phyloP scores from a whole-genome alignment of 2,797 vertebrate genomes.

The Lemur catta region DNA sequence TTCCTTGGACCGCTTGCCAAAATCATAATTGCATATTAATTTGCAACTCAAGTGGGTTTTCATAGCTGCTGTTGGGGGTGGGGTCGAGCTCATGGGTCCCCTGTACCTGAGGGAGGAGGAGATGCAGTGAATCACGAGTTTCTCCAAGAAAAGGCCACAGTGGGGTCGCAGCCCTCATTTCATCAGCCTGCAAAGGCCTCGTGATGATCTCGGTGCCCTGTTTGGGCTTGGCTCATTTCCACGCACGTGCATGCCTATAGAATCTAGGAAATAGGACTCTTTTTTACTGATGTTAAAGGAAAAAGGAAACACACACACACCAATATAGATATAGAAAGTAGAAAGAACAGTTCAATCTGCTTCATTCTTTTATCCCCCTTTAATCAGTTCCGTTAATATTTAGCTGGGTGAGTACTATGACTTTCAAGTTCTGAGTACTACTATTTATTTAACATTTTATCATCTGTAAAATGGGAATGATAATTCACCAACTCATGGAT shows the following conservation, averaged over 20 bases:
- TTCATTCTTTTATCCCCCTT: neutral
- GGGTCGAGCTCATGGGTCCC: neutral
- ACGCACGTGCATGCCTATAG: neutral
- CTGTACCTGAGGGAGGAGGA: neutral
- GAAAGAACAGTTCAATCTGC: neutral
- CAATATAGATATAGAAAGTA: neutral
- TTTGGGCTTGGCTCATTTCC: neutral
- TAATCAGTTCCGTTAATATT: neutral
- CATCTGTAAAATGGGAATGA: neutral
- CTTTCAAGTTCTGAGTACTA: neutral
- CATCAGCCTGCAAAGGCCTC: neutral
- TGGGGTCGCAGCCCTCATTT: neutral
- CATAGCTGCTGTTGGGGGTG: slow-evolving; percentile 40
- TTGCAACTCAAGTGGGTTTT: slow-evolving; percentile 67
- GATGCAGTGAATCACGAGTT: neutral
- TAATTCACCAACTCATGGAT: neutral
- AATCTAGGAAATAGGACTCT: neutral
- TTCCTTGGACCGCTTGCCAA: slow-evolving; percentile 75
- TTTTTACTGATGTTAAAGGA: slow-evolving; percentile 30
- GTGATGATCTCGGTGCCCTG: neutral
- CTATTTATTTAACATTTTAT: neutral
- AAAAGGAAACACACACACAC: neutral
- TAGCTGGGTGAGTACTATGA: neutral
- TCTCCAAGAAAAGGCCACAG: neutral
- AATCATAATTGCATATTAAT: slow-evolving; percentile 78